These are phyloP conservation scores for Rhynchonycteris naso DNA, from an alignment of 2,797 vertebrate species.

Conservation along the genomic window DNA sequence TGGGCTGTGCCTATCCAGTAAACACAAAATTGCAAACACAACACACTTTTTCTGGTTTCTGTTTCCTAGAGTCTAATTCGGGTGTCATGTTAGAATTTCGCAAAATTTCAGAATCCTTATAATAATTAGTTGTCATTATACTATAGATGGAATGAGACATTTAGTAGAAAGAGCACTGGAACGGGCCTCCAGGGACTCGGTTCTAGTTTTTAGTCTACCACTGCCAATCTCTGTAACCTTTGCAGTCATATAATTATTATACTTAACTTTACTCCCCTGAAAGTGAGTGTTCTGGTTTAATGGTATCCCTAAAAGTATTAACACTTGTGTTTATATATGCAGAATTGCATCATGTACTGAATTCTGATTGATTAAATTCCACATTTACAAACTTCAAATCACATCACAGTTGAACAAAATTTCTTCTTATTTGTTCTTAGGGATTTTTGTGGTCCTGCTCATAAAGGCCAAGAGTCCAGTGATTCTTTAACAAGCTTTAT, in stretches of 20 bases:
- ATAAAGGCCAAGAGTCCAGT: slow-evolving; percentile 10
- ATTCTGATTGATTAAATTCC: slow-evolving; percentile 38
- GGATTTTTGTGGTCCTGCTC: not conserved
- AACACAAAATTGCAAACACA: not conserved
- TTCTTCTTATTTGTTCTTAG: not conserved
- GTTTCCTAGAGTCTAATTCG: not conserved
- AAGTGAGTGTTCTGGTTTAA: slow-evolving; percentile 20
- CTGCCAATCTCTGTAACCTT: not conserved
- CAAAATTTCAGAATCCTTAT: not conserved
- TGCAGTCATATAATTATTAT: not conserved
- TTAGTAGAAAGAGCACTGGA: not conserved
- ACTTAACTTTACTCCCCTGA: slow-evolving; percentile 35
- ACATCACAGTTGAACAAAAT: not conserved
- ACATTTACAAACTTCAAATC: not conserved
- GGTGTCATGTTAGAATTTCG: slow-evolving; percentile 15
- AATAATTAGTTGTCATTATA: not conserved
- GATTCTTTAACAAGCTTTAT: not conserved
- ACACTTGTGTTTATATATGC: slow-evolving; percentile 1
- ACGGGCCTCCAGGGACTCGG: not conserved
- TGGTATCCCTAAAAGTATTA: not conserved
- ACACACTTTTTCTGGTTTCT: not conserved
- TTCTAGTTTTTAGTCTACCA: not conserved
- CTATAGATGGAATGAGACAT: not conserved
- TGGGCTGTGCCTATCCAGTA: not conserved
- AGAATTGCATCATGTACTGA: not conserved